These are phyloP conservation scores for Cacoxenus indagator DNA, from an alignment of 2,888 invertebrate genomes.

Conservation along the genomic window DNA sequence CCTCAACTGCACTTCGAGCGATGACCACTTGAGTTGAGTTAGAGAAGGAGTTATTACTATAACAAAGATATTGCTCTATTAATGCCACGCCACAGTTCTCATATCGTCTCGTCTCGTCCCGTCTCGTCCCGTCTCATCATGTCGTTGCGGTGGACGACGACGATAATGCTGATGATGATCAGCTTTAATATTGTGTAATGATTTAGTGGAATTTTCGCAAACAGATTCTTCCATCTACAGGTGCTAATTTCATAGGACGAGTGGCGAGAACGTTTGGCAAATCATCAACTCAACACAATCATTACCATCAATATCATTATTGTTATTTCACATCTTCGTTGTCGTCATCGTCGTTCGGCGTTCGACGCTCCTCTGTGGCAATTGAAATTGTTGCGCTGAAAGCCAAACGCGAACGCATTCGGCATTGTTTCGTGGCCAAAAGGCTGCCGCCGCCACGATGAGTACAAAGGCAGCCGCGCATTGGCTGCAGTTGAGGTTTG, in stretches of 20 bases:
- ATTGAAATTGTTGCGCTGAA: slow-evolving; percentile 12
- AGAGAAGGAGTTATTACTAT: slow-evolving; percentile 58
- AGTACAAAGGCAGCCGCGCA: slow-evolving; percentile 26
- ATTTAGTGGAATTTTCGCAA: slow-evolving; percentile 63
- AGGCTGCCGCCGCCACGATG: slow-evolving; percentile 16
- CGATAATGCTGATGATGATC: slow-evolving; percentile 43
- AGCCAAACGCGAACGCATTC: neutral
- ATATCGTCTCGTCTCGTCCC: no score
- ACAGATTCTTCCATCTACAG: slow-evolving; percentile 49
- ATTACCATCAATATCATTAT: neutral
- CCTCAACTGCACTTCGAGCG: neutral
- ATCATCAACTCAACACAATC: neutral
- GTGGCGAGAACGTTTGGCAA: slow-evolving; percentile 19
- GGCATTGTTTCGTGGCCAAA: slow-evolving; percentile 13
- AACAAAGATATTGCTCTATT: slow-evolving; percentile 58
- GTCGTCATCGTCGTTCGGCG: neutral
- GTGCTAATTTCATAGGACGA: slow-evolving; percentile 66
- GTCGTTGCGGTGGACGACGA: slow-evolving; percentile 34
- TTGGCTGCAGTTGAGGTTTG: slow-evolving; percentile 20
- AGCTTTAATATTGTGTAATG: slow-evolving; percentile 48
- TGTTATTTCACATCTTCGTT: slow-evolving; percentile 5
- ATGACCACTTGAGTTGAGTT: no score
- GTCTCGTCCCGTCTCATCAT: slow-evolving; percentile 12
- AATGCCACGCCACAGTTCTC: slow-evolving; percentile 34
- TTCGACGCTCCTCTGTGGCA: neutral